These are phyloP conservation scores for Marronus borbonicus DNA, from an alignment of 2,888 invertebrate species.

Conservation along the genomic window DNA sequence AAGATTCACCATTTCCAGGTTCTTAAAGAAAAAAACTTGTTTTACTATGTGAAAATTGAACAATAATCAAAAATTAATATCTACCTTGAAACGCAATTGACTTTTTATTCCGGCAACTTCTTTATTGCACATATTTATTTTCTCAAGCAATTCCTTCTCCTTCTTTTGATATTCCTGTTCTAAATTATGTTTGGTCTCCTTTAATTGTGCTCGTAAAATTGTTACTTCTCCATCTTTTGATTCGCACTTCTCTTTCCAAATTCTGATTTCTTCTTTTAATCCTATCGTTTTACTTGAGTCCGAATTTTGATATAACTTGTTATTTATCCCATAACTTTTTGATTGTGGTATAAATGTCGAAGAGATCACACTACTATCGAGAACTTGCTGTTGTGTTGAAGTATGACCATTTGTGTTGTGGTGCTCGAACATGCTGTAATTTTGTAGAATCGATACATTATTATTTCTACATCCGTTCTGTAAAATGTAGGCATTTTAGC, in stretches of 20 bases:
- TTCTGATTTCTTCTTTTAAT: conserved; percentile 58
- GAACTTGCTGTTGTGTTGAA: conserved; percentile 54
- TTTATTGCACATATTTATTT: conserved; percentile 68
- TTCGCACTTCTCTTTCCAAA: conserved; percentile 70
- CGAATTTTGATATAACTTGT: conserved; percentile 3
- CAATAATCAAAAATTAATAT: background rate
- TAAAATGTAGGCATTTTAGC: background rate
- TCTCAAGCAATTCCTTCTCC: conserved; percentile 73
- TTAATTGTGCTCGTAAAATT: conserved; percentile 73
- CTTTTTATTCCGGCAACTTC: conserved; percentile 71
- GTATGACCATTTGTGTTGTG: conserved; percentile 54
- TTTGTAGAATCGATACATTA: conserved; percentile 58
- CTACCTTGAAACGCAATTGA: conserved; percentile 73
- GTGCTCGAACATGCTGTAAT: conserved; percentile 60
- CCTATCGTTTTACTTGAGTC: conserved; percentile 7
- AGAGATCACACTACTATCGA: background rate
- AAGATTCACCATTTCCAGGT: conserved; percentile 74
- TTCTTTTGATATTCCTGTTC: conserved; percentile 69
- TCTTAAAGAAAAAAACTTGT: conserved; percentile 67
- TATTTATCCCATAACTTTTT: conserved; percentile 24
- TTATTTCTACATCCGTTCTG: conserved; percentile 39
- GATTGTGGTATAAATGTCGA: background rate
- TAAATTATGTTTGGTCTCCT: conserved; percentile 69
- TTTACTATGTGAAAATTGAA: background rate
- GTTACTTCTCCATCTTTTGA: conserved; percentile 75